Base-by-base conservation (phyloP, 2,888 invertebrate genomes). In the Hirtodrosophila confusa region DNA sequence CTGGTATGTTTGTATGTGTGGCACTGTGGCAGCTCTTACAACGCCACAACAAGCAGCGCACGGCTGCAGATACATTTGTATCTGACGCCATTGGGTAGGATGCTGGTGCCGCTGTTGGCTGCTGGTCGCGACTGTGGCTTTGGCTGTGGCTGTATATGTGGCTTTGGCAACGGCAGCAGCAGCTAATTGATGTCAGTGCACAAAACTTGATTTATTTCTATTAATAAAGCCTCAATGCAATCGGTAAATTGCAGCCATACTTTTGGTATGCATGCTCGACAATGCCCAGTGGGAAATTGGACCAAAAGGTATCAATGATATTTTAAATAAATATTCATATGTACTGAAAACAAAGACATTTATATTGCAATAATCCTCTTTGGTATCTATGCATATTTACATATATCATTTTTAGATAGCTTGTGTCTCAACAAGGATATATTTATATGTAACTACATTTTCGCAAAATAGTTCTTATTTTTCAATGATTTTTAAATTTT, bases 201-300 rank as follows among this genome's bases (percentile, higher is more conserved):
- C 74, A 73, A 83, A 86, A 88, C 88, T 88, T 85, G 84, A 85
- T 85, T 85, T 88, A 85, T 85, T 85, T 85, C 87, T 88, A 85
- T 78, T 85, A 86, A 85, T 85, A 88, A 85, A 68, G 44, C 54
- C 57, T 73, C 56, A 61, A 73, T 85, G 86, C 76, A 86, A 72
- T 53, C 45, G 31, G 31, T 31, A 31, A 31, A 31, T 31, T 31
- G 31, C 9, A 31, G 31, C 31, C 1, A 8, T 31, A 31, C 9
- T 65, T 67, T 55, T 54, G 45, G 29, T 53, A 58, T 33, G 23
- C 48, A 12, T 31, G 47, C 49, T 36, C n/a, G 39, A 33, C 10
- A 45, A 33, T 67, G 40, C 68, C 72, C 61, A 29, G 9, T 75
- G 49, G 31, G 45, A 79, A 76, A 79, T 54, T 47, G 4, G 45